phyloP scores from a whole-genome alignment of 2,797 vertebrate genomes.

The Myotis findleyi region DNA sequence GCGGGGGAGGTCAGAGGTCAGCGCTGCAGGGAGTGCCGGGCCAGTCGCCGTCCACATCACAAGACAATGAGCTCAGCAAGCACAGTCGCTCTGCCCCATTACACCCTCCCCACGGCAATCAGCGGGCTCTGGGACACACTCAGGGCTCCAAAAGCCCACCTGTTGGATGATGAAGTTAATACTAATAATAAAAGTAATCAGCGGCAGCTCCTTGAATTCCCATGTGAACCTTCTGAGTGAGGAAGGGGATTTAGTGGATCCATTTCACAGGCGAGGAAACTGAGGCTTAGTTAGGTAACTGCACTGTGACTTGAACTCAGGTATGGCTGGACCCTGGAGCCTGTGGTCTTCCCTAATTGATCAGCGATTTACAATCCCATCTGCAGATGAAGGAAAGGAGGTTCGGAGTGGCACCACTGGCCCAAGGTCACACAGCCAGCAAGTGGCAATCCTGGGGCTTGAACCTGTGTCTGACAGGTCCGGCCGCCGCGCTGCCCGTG shows the following conservation, averaged over 20 bases:
- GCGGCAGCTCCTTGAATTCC: background rate
- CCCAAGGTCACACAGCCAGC: background rate
- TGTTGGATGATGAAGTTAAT: background rate
- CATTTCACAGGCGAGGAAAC: constrained; percentile 5
- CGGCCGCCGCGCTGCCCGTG: background rate
- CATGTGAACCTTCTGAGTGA: background rate
- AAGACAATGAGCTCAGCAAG: background rate
- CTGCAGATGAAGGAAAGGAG: background rate
- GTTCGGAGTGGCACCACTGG: background rate
- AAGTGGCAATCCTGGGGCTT: background rate
- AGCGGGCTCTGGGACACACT: background rate
- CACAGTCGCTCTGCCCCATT: rapidly evolving
- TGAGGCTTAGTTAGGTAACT: background rate
- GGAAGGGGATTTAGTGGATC: background rate
- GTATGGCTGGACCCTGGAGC: background rate
- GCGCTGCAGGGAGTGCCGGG: background rate
- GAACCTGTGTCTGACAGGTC: background rate
- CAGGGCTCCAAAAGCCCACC: background rate
- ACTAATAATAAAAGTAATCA: background rate
- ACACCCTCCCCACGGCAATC: background rate
- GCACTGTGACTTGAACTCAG: background rate
- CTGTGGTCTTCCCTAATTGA: background rate
- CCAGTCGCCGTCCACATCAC: background rate
- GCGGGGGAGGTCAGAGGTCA: constrained; percentile 45
- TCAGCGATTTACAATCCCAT: background rate